Conservation (phyloP, 2,113 vertebrate genomes). For the Anthoscopus minutus region DNA sequence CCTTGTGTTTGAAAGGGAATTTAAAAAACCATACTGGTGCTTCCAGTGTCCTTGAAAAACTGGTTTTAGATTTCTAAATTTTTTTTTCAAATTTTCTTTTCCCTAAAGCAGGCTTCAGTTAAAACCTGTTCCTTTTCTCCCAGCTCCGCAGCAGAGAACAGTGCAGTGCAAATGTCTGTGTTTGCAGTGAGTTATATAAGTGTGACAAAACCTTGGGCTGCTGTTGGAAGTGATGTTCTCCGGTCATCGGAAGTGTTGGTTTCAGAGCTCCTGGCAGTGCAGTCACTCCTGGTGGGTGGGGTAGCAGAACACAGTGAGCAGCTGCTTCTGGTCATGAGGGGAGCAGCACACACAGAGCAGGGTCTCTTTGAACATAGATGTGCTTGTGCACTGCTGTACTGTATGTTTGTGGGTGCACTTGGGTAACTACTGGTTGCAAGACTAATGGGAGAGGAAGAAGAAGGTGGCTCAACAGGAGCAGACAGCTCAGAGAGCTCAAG, state of each 20-base stretch:
- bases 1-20: neutral
- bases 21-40: neutral
- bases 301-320: neutral
- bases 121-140: neutral
- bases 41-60: neutral
- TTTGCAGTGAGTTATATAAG: neutral
- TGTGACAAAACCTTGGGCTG: neutral
- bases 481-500: neutral
- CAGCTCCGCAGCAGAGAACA: neutral
- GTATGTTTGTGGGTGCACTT: neutral
- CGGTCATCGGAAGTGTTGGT: accelerated
- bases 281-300: accelerated
- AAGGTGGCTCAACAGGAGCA: neutral
- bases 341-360: neutral
- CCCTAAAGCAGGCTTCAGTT: neutral
- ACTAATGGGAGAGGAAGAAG: neutral
- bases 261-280: neutral
- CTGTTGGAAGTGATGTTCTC: accelerated
- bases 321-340: neutral
- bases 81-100: neutral
- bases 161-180: neutral
- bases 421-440: neutral
- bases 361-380: accelerated
- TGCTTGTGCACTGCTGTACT: neutral
- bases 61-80: neutral